Conservation (phyloP, 2,113 vertebrate species). For the Todiramphus saurophagus region DNA sequence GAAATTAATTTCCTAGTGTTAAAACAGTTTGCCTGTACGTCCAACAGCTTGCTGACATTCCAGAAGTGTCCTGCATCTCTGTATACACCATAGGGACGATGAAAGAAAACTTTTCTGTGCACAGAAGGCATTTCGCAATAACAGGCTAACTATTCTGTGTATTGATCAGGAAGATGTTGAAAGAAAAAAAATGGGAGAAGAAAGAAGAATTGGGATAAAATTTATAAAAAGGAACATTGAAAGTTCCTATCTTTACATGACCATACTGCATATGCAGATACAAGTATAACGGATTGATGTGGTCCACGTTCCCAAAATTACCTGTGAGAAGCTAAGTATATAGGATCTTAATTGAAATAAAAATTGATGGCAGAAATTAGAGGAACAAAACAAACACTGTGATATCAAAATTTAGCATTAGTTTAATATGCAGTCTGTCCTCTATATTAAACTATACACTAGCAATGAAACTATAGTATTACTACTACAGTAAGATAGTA, state of each 20-base stretch:
- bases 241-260: background rate
- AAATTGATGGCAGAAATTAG: background rate
- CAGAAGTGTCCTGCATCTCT: background rate
- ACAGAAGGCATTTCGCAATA: background rate
- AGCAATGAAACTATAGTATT: too few relatives aligned
- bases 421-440: background rate
- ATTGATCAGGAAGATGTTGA: background rate
- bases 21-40: background rate
- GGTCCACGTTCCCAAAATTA: background rate
- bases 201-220: background rate
- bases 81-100: rapidly evolving
- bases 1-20: background rate
- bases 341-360: background rate
- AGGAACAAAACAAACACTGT: background rate
- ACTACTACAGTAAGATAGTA: too few relatives aligned
- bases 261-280: background rate
- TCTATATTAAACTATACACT: too few relatives aligned
- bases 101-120: background rate
- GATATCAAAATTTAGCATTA: background rate
- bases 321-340: background rate
- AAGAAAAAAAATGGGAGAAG: background rate
- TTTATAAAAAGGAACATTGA: background rate
- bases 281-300: background rate
- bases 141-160: background rate
- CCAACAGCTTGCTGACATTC: background rate